phyloP scores from a whole-genome alignment of 2,113 vertebrate genomes.

The Daphoenositta chrysoptera region DNA sequence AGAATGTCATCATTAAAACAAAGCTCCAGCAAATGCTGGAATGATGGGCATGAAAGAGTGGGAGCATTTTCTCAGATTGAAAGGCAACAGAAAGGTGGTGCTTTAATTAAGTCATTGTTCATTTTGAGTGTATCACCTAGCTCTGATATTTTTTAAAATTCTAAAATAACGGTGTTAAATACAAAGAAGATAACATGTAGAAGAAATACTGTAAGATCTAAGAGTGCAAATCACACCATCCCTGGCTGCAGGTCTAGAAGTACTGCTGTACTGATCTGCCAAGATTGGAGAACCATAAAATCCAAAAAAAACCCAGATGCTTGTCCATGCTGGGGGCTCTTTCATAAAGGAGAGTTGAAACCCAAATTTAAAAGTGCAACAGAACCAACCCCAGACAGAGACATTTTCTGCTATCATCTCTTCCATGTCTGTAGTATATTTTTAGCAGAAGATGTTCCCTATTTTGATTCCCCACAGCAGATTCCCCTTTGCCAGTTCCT shows the following conservation, averaged over 20 bases:
- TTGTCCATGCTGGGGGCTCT: background rate
- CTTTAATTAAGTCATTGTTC: constrained; percentile 13
- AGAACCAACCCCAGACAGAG: background rate
- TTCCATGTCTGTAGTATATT: background rate
- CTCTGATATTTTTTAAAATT: background rate
- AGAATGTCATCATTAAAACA: constrained; percentile 57
- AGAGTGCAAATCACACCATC: background rate
- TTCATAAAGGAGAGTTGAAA: background rate
- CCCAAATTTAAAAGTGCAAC: background rate
- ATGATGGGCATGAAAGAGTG: background rate
- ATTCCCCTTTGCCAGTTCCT: background rate
- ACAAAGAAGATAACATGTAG: background rate
- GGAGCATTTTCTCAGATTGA: background rate
- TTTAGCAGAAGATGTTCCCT: background rate
- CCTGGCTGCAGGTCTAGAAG: background rate
- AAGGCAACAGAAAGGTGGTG: constrained; percentile 28
- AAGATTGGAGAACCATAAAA: background rate
- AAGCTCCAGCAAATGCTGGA: constrained; percentile 16
- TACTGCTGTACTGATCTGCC: background rate
- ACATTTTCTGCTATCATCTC: background rate
- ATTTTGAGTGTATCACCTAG: background rate
- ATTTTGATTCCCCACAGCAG: background rate
- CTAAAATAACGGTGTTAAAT: background rate
- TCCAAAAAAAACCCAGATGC: background rate
- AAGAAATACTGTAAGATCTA: constrained; percentile 25